Conservation (phyloP, 2,113 vertebrate genomes). For the Panthera uncia region DNA sequence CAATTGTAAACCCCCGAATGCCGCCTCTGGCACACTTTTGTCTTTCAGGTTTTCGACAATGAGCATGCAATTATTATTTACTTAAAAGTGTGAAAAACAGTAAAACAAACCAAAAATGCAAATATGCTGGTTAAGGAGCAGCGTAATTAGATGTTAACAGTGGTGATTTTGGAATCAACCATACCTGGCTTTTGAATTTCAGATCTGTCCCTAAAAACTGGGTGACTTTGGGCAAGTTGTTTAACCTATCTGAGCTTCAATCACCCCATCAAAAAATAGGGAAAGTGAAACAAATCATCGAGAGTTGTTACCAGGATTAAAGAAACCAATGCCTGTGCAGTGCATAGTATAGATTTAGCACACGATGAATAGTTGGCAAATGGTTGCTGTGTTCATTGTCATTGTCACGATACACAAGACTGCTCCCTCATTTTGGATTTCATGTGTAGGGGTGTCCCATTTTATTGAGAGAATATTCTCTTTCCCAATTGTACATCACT, state of each 20-base stretch:
- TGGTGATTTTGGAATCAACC: not conserved
- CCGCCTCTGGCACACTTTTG: not conserved
- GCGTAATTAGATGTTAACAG: not conserved
- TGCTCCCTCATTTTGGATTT: not conserved
- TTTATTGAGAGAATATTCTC: not conserved
- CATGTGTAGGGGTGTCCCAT: fast-evolving
- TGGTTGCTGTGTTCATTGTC: not conserved
- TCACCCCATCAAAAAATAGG: not conserved
- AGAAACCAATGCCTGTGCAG: not conserved
- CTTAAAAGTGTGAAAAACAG: not conserved
- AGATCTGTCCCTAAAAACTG: not conserved
- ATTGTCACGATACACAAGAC: not conserved
- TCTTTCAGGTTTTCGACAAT: not conserved
- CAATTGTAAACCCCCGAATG: not conserved
- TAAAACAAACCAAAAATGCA: not conserved
- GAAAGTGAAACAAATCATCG: not conserved
- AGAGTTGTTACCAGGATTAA: not conserved
- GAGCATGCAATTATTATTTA: not conserved
- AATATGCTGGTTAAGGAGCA: not conserved
- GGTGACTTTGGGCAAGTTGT: not conserved
- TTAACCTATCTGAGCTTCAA: not conserved
- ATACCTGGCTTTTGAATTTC: not conserved
- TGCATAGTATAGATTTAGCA: not conserved
- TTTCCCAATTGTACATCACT: not conserved
- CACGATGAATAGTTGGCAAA: not conserved